phyloP scores from a whole-genome alignment of 1,140 invertebrate genomes.

The Aleiodes sp. region DNA sequence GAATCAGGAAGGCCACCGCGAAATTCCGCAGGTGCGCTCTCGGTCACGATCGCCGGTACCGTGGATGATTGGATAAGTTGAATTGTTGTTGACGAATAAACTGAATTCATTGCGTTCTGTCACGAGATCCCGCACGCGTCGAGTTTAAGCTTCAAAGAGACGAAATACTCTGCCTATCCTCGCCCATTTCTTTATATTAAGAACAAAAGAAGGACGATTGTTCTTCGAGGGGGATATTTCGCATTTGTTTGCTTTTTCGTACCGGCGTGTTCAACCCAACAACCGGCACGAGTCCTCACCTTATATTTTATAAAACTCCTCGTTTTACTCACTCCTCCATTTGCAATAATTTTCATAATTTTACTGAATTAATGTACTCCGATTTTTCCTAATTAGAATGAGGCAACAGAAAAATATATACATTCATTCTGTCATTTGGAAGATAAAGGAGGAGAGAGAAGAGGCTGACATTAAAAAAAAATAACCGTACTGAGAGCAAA shows the following conservation, averaged over 20 bases:
- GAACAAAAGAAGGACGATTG: constrained; percentile 35
- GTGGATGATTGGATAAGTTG: constrained; percentile 51
- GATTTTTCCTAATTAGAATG: constrained; percentile 8
- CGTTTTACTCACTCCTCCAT: not conserved
- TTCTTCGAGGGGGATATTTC: constrained; percentile 36
- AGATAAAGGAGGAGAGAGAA: not conserved
- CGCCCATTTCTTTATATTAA: constrained; percentile 38
- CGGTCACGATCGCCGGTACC: constrained; percentile 17
- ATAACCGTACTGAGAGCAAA: constrained; percentile 8
- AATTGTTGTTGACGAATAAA: constrained; percentile 48
- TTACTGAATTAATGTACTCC: constrained; percentile 13
- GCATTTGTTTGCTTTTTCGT: constrained; percentile 20
- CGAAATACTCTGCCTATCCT: not conserved
- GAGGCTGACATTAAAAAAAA: constrained; percentile 17
- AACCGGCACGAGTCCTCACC: constrained; percentile 32
- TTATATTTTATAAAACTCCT: constrained; percentile 15
- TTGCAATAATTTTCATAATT: not conserved
- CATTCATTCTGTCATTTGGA: not conserved
- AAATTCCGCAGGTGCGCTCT: constrained; percentile 26
- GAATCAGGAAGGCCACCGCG: not conserved
- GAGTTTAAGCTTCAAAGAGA: constrained; percentile 15
- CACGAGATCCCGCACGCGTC: constrained; percentile 46
- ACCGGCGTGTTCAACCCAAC: constrained; percentile 47
- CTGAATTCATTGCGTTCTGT: constrained; percentile 45
- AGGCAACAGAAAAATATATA: not conserved